These are phyloP conservation scores for Hybognathus amarus DNA, from an alignment of 2,797 vertebrate species.

Conservation along the genomic window DNA sequence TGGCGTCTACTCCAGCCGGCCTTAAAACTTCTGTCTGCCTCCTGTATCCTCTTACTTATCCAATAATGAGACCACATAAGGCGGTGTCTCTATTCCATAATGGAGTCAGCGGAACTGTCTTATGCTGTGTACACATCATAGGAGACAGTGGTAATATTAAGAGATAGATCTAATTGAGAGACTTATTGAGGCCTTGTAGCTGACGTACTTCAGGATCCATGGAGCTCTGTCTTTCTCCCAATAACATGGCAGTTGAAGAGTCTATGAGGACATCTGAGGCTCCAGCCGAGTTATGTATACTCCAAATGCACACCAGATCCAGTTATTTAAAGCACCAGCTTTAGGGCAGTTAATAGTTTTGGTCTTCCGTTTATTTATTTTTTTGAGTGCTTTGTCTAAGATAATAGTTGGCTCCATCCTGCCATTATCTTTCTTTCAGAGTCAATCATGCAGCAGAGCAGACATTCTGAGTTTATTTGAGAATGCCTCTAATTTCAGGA, in stretches of 20 bases:
- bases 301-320: conserved; percentile 28
- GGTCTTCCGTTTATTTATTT: background rate
- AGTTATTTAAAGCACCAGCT: conserved; percentile 50
- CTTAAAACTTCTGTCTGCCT: conserved; percentile 84
- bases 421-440: conserved; percentile 43
- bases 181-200: conserved; percentile 72
- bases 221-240: conserved; percentile 69
- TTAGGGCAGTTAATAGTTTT: conserved; percentile 34
- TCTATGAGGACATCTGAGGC: conserved; percentile 58
- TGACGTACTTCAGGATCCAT: conserved; percentile 70
- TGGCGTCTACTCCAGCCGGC: conserved; percentile 79
- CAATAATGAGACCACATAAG: conserved; percentile 84
- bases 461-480: conserved; percentile 40
- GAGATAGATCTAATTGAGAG: conserved; percentile 76
- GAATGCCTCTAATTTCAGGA: conserved; percentile 44
- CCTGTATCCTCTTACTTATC: conserved; percentile 81
- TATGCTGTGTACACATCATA: conserved; percentile 71
- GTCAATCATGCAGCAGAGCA: conserved; percentile 31
- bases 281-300: conserved; percentile 49
- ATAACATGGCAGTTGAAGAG: conserved; percentile 60
- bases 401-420: conserved; percentile 43
- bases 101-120: conserved; percentile 75
- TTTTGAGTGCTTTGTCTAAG: conserved; percentile 34
- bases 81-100: conserved; percentile 82
- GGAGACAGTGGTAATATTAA: conserved; percentile 65